Evolutionary conservation across 1,140 invertebrate species (phyloP).

Genomic region (Onthophagus taurus): DNA sequence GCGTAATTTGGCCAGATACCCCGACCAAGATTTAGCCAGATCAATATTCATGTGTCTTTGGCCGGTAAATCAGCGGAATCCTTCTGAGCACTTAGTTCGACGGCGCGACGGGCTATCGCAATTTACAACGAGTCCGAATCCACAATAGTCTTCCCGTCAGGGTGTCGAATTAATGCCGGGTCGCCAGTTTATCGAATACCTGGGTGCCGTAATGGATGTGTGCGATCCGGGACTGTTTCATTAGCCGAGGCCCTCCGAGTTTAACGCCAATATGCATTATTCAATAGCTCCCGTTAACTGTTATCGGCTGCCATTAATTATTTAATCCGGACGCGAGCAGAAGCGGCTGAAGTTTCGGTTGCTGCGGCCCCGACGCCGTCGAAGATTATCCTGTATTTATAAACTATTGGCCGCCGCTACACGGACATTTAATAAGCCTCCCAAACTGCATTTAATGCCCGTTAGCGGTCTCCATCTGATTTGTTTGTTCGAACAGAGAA

Average conservation of each 20-base stretch:
- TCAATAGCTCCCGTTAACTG: constrained; percentile 13
- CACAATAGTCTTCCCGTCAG: constrained; percentile 11
- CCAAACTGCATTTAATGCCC: too few species aligned
- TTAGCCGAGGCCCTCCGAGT: constrained; percentile 7
- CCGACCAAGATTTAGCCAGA: too few species aligned
- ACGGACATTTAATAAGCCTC: too few species aligned
- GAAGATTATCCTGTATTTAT: constrained; percentile 1
- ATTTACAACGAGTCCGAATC: constrained; percentile 11
- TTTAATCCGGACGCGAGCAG: constrained; percentile 8
- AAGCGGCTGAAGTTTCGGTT: constrained; percentile 1
- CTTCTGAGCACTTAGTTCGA: constrained; percentile 1
- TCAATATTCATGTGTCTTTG: neutral
- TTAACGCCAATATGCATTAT: constrained; percentile 11
- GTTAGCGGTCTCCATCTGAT: constrained; percentile 5
- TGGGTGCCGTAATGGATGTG: neutral
- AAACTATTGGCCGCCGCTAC: neutral
- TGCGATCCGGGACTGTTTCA: constrained; percentile 6
- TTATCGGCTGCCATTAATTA: constrained; percentile 14
- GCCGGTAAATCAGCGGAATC: neutral
- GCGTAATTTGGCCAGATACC: too few species aligned
- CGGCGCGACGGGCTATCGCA: neutral
- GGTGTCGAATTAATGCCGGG: constrained; percentile 9
- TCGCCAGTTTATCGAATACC: constrained; percentile 6
- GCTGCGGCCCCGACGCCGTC: neutral
- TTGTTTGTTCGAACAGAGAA: neutral